phyloP scores from a whole-genome alignment of 1,140 invertebrate genomes.

The Cyclina sinensis region DNA sequence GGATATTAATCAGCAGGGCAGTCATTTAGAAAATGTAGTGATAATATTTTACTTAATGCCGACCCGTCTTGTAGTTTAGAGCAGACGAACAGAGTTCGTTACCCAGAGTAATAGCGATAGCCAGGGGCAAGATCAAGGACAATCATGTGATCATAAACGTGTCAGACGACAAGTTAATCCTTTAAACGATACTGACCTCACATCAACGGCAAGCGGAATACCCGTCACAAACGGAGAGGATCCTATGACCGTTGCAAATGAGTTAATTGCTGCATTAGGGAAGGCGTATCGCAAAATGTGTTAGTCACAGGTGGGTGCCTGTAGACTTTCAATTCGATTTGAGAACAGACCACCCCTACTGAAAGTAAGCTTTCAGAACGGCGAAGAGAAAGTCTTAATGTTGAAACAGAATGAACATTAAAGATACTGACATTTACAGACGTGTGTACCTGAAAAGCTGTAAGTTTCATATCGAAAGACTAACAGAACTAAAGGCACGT shows the following conservation, averaged over 20 bases:
- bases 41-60: not conserved
- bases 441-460: constrained; percentile 39
- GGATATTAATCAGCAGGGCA: not conserved
- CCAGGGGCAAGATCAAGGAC: not conserved
- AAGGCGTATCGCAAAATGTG: not conserved
- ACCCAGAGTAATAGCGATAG: not conserved
- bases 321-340: no score
- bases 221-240: no score
- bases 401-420: no score
- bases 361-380: no score
- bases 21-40: not conserved
- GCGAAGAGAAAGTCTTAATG: no score
- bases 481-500: constrained; percentile 57
- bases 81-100: not conserved
- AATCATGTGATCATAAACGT: not conserved
- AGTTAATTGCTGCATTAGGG: not conserved
- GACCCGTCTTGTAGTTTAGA: not conserved
- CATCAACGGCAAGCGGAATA: not conserved
- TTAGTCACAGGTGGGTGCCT: not conserved
- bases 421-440: no score
- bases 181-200: not conserved
- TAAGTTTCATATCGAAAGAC: constrained; percentile 54
- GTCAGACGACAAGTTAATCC: not conserved
- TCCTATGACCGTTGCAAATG: not conserved
- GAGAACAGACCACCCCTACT: no score